Evolutionary conservation across 2,888 invertebrate genomes (phyloP).

Genomic region (Trilocha varians): DNA sequence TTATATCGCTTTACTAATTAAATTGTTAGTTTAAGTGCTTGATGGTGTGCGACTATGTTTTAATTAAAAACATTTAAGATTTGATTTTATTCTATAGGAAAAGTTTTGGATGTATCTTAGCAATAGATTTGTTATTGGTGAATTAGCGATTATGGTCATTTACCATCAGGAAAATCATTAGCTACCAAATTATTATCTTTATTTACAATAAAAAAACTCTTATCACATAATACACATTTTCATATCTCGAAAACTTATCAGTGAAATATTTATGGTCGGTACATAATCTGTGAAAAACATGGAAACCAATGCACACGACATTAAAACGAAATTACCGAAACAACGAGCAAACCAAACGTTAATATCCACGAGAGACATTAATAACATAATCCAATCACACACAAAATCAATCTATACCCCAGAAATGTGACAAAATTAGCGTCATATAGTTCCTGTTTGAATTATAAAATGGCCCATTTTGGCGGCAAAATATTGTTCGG

Average conservation of each 20-base stretch:
- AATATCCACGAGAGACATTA: no score
- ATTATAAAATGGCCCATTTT: slow-evolving; percentile 59
- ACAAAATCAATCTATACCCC: slow-evolving; percentile 60
- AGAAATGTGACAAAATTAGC: slow-evolving; percentile 66
- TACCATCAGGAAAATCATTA: no score
- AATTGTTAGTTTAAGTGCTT: slow-evolving; percentile 17
- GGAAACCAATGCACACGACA: neutral
- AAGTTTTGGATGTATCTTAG: no score
- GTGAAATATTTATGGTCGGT: no score
- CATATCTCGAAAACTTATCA: no score
- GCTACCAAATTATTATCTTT: no score
- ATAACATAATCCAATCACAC: slow-evolving; percentile 36
- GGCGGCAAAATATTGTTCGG: slow-evolving; percentile 39
- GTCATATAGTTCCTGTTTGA: slow-evolving; percentile 68
- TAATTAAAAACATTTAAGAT: slow-evolving; percentile 3
- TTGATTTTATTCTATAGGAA: no score
- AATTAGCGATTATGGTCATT: no score
- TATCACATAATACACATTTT: no score
- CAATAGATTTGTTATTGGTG: no score
- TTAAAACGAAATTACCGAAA: neutral
- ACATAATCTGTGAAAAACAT: slow-evolving; percentile 1
- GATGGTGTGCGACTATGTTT: neutral
- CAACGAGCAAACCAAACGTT: slow-evolving; percentile 7
- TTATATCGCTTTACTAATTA: slow-evolving; percentile 14
- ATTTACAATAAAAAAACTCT: no score